Evolutionary conservation across 1,140 invertebrate genomes (phyloP).

Genomic region (Diprion similis): DNA sequence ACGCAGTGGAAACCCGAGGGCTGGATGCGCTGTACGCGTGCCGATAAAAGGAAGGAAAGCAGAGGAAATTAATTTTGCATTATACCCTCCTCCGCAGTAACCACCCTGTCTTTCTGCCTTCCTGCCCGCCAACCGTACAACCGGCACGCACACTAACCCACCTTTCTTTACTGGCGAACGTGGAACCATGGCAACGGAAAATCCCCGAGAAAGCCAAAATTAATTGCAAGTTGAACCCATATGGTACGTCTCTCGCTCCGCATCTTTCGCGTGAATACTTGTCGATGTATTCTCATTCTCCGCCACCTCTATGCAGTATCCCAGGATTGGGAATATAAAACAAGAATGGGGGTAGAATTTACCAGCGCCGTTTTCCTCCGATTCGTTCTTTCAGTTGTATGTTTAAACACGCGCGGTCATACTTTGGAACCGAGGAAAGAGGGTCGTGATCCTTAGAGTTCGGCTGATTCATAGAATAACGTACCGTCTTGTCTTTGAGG

Average conservation of each 20-base stretch:
- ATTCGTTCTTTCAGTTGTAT: too few relatives aligned
- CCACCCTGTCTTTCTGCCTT: not conserved
- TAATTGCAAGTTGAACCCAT: slow-evolving; percentile 35
- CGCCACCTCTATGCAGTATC: too few relatives aligned
- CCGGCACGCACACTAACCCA: not conserved
- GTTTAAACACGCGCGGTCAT: too few relatives aligned
- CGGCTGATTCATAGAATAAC: too few relatives aligned
- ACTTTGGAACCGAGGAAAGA: too few relatives aligned
- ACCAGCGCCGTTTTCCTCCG: too few relatives aligned
- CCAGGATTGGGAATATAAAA: too few relatives aligned
- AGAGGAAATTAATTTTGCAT: slow-evolving; percentile 45
- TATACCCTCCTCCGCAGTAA: slow-evolving; percentile 27
- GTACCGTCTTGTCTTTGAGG: too few relatives aligned
- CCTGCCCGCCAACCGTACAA: not conserved
- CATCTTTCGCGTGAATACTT: not conserved
- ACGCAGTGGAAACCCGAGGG: not conserved
- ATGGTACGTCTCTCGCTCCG: slow-evolving; percentile 19
- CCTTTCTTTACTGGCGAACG: not conserved
- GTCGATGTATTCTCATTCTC: not conserved
- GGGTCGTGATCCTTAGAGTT: too few relatives aligned
- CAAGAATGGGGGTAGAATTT: too few relatives aligned
- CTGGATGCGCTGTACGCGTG: not conserved
- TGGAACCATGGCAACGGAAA: slow-evolving; percentile 24
- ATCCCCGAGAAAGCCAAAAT: slow-evolving; percentile 40
- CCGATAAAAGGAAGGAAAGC: slow-evolving; percentile 30